Base-by-base conservation (phyloP, 1,140 invertebrate species). In the Drosophila setifemur region DNA sequence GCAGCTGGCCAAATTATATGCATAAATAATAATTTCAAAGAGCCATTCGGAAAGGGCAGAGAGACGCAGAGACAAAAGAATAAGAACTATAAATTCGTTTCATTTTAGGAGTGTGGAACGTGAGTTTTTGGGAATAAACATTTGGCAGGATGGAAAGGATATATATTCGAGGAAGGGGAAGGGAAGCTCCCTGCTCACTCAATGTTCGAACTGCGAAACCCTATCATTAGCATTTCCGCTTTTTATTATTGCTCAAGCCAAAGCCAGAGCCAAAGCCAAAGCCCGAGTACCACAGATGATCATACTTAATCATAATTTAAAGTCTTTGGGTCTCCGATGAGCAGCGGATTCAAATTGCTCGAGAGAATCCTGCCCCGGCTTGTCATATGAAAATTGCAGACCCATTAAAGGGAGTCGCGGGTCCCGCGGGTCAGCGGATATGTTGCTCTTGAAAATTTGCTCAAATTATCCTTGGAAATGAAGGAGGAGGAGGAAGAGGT, bases 171-270 rank as follows among this genome's bases (percentile, higher is more conserved):
- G 14, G 49, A 23, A 52, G 35, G 23, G 21, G 14, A 19, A 8
- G 52, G 25, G 35, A 5, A 53, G 19, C 19, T 29, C 47, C 28
- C 12, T 50, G 52, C 40, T 43, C 44, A 14, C 40, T 25, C 25
- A 40, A 29, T 31, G 40, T 44, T 39, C 48, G 58, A 73, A 73
- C 71, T 39, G 44, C 73, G 61, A 40, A 76, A 88, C 76, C 85
- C 85, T 89, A 88, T 88, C 85, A 88, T 88, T 88, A 88, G 85
- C 73, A 89, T 88, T 88, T 88, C 85, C 85, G 85, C 85, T 88
- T 88, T 88, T 88, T 88, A 88, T 88, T 88, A 88, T 88, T 85
- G 78, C 74, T 50, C 60, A 70, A 55, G 63, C 49, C 57, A 44
- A 58, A 57, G 58, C 50, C 28, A 31, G 19, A 16, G 21, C 21